Conservation (phyloP, 2,113 vertebrate genomes). For the Jaculus jaculus region DNA sequence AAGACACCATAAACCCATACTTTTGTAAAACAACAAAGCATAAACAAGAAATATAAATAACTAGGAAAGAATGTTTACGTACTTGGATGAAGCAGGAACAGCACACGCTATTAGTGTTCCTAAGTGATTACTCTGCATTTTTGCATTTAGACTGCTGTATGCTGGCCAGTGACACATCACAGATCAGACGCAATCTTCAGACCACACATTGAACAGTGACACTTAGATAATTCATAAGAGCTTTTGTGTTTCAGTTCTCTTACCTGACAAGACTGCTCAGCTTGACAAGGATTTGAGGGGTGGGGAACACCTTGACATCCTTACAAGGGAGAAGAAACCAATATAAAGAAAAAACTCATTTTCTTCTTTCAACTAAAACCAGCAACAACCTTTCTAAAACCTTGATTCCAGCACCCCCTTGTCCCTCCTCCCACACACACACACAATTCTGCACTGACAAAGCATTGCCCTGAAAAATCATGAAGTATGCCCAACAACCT, state of each 20-base stretch:
- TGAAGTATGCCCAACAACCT: slow-evolving; percentile 37
- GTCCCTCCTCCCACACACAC: no score
- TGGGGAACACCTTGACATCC: background rate
- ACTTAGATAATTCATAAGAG: background rate
- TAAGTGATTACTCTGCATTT: slow-evolving; percentile 1
- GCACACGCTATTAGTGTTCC: background rate
- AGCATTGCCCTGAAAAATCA: background rate
- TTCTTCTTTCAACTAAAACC: background rate
- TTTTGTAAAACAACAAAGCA: background rate
- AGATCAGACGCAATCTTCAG: background rate
- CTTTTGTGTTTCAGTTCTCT: background rate
- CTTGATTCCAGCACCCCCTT: background rate
- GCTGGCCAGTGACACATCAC: background rate
- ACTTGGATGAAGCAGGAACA: background rate
- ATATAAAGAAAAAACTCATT: slow-evolving; percentile 7
- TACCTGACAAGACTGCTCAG: background rate
- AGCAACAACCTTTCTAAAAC: slow-evolving; percentile 24
- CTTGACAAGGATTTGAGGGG: background rate
- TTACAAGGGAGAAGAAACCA: slow-evolving; percentile 22
- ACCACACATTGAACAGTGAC: background rate
- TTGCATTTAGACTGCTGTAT: background rate
- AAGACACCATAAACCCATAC: slow-evolving; percentile 4
- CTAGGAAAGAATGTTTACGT: background rate
- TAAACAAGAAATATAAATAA: background rate
- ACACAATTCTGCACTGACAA: background rate